A percentile compares a stretch with the other conserved stretches of the same genome.
Evolutionary conservation across 2,113 vertebrate genomes (phyloP).

Genomic region (Lophius piscatorius): DNA sequence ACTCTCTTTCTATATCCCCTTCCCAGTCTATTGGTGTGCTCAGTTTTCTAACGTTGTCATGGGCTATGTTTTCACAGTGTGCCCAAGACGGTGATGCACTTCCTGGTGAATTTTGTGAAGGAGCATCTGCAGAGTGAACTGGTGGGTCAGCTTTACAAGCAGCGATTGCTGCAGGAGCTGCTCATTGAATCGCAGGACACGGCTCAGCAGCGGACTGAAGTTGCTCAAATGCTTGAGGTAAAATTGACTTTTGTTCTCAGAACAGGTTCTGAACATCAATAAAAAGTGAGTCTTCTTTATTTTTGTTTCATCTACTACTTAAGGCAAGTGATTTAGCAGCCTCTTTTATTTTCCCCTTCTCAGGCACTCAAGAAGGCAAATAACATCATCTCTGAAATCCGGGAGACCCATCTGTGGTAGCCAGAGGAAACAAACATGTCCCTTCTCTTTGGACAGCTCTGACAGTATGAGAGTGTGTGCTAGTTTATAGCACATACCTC

Average conservation of each 20-base stretch:
- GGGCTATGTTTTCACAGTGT: constrained; percentile 72
- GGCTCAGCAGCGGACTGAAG: constrained; percentile 83
- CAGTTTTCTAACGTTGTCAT: not conserved
- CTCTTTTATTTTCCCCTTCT: constrained; percentile 19
- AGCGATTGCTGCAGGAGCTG: constrained; percentile 79
- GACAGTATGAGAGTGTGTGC: constrained; percentile 61
- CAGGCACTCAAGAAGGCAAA: constrained; percentile 84
- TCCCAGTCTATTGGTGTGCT: not conserved
- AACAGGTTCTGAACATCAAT: constrained; percentile 8
- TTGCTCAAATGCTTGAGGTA: constrained; percentile 85
- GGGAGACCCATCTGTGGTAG: constrained; percentile 87
- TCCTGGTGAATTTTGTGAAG: constrained; percentile 86
- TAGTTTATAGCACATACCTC: constrained; percentile 43
- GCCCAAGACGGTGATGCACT: constrained; percentile 88
- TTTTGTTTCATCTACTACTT: constrained; percentile 8
- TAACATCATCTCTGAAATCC: constrained; percentile 85
- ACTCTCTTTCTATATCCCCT: not conserved
- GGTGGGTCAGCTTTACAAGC: constrained; percentile 85
- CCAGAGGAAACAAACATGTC: constrained; percentile 42
- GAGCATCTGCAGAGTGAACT: constrained; percentile 87
- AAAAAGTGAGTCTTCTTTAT: constrained; percentile 5
- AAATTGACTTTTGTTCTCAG: constrained; percentile 42
- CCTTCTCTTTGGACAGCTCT: constrained; percentile 41
- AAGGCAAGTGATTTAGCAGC: constrained; percentile 14
- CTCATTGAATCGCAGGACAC: constrained; percentile 86